phyloP scores from a whole-genome alignment of 1,140 invertebrate genomes.

The Cyphomyrmex costatus region DNA sequence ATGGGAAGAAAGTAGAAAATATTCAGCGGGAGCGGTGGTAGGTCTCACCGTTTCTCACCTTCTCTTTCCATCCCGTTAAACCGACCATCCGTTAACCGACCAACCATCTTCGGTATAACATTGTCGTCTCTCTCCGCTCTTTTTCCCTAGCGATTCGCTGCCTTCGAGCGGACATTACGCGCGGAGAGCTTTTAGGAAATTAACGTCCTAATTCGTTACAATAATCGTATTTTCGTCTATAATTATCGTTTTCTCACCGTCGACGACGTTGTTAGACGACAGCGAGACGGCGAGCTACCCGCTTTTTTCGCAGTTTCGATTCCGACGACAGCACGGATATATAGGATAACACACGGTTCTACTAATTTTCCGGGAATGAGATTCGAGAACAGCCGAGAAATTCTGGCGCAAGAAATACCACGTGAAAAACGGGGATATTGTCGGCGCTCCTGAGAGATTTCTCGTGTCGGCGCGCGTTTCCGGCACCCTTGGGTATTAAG shows the following conservation, averaged over 20 bases:
- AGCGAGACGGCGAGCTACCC: not conserved
- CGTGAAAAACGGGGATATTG: conserved; percentile 37
- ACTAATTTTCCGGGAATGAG: conserved; percentile 33
- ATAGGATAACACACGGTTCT: not conserved
- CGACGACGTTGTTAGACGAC: not conserved
- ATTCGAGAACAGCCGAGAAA: conserved; percentile 17
- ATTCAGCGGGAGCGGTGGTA: conserved; percentile 3
- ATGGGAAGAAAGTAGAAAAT: conserved; percentile 13
- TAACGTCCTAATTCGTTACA: conserved; percentile 38
- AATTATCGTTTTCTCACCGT: conserved; percentile 41
- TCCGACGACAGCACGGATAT: not conserved
- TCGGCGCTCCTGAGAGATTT: conserved; percentile 36
- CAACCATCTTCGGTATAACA: not conserved
- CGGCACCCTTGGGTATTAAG: conserved; percentile 25
- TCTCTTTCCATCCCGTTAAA: conserved; percentile 38
- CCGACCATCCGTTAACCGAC: conserved; percentile 15
- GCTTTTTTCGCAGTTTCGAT: conserved; percentile 18
- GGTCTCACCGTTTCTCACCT: conserved; percentile 35
- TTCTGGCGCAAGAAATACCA: conserved; percentile 16
- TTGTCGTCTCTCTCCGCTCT: conserved; percentile 12
- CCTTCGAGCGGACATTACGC: not conserved
- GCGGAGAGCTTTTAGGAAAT: conserved; percentile 31
- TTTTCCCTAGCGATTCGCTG: not conserved
- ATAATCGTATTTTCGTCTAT: conserved; percentile 25
- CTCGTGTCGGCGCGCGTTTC: conserved; percentile 42